A percentile compares a stretch with the other conserved stretches of the same genome.
Conservation (phyloP, 2,113 vertebrate genomes). For the Channa maculata region DNA sequence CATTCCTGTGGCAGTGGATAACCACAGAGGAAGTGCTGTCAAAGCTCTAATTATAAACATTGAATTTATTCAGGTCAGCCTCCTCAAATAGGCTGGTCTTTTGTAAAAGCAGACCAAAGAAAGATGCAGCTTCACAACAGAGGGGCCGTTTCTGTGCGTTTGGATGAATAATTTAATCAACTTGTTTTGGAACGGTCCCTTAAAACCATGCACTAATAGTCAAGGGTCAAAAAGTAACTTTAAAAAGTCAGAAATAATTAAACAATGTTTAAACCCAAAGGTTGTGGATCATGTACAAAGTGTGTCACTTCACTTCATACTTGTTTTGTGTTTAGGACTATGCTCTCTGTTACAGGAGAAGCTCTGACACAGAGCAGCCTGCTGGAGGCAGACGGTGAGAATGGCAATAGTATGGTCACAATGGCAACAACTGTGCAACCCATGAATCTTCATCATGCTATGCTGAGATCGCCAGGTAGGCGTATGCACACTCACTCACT, state of each 20-base stretch:
- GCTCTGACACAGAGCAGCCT: slow-evolving; percentile 94
- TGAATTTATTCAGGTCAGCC: slow-evolving; percentile 70
- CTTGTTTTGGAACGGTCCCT: slow-evolving; percentile 24
- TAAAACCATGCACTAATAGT: not conserved
- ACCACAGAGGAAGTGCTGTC: slow-evolving; percentile 50
- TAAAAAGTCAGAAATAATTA: not conserved
- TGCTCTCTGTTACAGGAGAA: slow-evolving; percentile 79
- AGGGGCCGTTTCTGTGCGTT: slow-evolving; percentile 31
- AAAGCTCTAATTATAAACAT: slow-evolving; percentile 68
- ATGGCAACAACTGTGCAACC: slow-evolving; percentile 89
- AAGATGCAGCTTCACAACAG: slow-evolving; percentile 44
- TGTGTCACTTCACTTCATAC: not conserved
- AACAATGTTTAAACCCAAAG: not conserved
- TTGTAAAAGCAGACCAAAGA: slow-evolving; percentile 54
- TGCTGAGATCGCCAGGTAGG: slow-evolving; percentile 93
- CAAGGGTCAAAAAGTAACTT: not conserved
- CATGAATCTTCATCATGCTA: slow-evolving; percentile 91
- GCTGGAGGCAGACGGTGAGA: slow-evolving; percentile 90
- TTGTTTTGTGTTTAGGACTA: not conserved
- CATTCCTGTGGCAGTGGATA: slow-evolving; percentile 46
- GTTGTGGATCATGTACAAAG: not conserved
- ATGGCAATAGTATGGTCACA: slow-evolving; percentile 87
- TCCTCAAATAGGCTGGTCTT: slow-evolving; percentile 61
- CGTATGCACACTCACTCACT: slow-evolving; percentile 29
- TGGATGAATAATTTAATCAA: slow-evolving; percentile 34